Percentiles rank a stretch among this genome's conserved stretches.
phyloP scores from a whole-genome alignment of 2,113 vertebrate species.

The Columba livia region DNA sequence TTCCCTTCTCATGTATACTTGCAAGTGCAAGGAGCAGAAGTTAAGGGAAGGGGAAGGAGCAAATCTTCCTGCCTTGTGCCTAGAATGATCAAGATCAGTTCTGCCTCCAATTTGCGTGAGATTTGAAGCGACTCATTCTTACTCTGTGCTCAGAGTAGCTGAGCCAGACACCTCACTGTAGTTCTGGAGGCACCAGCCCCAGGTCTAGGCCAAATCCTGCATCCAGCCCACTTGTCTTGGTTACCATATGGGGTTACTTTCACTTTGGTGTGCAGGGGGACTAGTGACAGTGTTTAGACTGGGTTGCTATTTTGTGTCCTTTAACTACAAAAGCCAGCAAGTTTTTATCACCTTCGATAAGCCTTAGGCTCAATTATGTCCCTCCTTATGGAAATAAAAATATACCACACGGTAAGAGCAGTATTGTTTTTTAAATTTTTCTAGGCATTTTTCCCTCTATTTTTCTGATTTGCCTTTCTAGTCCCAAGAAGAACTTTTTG shows the following conservation, averaged over 20 bases:
- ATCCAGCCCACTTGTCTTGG: background rate
- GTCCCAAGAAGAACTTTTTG: background rate
- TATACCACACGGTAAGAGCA: background rate
- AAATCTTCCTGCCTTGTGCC: background rate
- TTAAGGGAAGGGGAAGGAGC: background rate
- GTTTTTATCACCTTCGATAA: background rate
- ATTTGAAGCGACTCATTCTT: background rate
- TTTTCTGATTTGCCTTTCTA: background rate
- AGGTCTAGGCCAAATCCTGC: background rate
- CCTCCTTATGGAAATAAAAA: background rate
- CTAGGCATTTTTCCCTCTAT: background rate
- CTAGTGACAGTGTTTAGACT: background rate
- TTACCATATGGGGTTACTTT: background rate
- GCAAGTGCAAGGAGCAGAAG: background rate
- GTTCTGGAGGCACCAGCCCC: background rate
- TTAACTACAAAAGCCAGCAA: background rate
- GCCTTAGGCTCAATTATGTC: background rate
- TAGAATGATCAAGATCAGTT: background rate
- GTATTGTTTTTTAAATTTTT: background rate
- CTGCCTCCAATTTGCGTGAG: background rate
- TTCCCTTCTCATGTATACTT: background rate
- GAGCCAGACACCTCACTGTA: background rate
- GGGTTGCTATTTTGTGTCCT: background rate
- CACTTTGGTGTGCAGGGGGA: background rate
- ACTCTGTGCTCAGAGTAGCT: background rate